Evolutionary conservation across 2,113 vertebrate species (phyloP).

Genomic region (Ailuropoda melanoleuca): DNA sequence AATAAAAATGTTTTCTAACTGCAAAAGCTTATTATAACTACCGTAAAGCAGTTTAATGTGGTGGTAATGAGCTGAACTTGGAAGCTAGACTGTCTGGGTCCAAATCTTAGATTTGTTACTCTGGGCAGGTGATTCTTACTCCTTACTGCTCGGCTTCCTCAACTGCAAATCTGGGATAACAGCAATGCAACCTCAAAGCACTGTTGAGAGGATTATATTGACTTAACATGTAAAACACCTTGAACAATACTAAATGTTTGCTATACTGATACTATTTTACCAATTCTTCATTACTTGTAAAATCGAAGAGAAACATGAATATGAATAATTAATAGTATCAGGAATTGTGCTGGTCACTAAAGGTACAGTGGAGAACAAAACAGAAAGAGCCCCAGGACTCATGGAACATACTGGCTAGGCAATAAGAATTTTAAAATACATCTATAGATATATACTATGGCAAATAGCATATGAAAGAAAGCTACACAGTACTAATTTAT

Average conservation of each 20-base stretch:
- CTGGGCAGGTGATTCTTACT: neutral
- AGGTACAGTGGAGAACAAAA: neutral
- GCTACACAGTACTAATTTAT: neutral
- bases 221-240: neutral
- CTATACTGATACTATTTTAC: neutral
- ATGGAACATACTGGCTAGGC: neutral
- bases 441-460: neutral
- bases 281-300: neutral
- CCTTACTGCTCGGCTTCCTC: neutral
- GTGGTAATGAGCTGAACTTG: neutral
- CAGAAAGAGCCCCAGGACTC: neutral
- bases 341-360: neutral
- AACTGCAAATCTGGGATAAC: neutral
- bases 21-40: neutral
- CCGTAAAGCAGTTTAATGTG: neutral
- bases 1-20: conserved; percentile 42
- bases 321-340: neutral
- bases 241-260: neutral
- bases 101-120: neutral
- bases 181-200: neutral
- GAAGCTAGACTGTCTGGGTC: neutral
- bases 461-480: neutral
- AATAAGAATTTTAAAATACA: neutral
- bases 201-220: neutral
- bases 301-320: neutral